These are phyloP conservation scores for Solenopsis invicta DNA, from an alignment of 1,140 invertebrate species.

Conservation along the genomic window DNA sequence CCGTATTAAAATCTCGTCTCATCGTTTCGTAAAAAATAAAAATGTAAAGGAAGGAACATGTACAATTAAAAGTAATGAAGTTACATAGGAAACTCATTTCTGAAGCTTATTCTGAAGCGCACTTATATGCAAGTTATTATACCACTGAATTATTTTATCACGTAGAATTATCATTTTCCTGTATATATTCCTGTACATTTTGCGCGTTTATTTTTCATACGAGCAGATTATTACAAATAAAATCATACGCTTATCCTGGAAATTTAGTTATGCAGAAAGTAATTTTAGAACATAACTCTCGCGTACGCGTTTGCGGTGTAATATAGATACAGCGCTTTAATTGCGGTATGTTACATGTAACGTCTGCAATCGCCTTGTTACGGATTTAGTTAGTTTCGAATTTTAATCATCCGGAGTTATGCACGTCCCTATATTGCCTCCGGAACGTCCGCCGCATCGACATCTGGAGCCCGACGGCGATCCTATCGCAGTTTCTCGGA, in stretches of 20 bases:
- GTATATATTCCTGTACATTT: neutral
- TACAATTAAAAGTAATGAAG: neutral
- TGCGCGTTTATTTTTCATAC: neutral
- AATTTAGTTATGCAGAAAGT: neutral
- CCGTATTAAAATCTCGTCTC: conserved; percentile 15
- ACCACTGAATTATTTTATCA: conserved; percentile 9
- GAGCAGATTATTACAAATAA: neutral
- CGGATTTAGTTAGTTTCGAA: conserved; percentile 48
- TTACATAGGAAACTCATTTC: neutral
- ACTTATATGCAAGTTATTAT: neutral
- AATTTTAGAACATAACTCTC: conserved; percentile 27
- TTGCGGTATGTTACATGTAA: conserved; percentile 34
- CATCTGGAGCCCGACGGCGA: conserved; percentile 11
- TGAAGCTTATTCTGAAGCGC: neutral
- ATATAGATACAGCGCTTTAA: conserved; percentile 38
- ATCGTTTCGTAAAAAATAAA: conserved; percentile 26
- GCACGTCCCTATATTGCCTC: conserved; percentile 35
- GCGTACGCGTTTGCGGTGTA: neutral
- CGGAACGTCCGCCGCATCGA: neutral
- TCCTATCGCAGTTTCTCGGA: conserved; percentile 22
- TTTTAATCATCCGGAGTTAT: conserved; percentile 50
- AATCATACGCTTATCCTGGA: neutral
- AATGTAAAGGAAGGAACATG: neutral
- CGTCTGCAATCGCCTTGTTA: conserved; percentile 40
- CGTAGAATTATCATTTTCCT: neutral